Conservation (phyloP, 2,113 vertebrate species). For the Silurus meridionalis region DNA sequence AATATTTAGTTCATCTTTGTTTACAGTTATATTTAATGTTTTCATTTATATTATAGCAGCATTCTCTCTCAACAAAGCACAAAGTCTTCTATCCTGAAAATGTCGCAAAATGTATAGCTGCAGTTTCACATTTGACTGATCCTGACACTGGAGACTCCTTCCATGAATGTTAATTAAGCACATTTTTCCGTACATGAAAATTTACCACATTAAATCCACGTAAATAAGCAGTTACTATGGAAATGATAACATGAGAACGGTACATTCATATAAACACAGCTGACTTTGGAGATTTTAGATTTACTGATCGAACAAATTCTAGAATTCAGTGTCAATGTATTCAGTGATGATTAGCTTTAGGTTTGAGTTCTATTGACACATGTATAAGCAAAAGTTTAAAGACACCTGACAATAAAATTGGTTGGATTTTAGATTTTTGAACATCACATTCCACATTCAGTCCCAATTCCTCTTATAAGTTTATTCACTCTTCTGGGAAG, state of each 20-base stretch:
- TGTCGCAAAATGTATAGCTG: background rate
- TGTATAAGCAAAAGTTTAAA: too few relatives aligned
- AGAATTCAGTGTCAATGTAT: background rate
- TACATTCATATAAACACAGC: background rate
- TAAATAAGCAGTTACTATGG: background rate
- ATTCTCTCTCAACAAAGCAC: background rate
- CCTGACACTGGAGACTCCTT: background rate
- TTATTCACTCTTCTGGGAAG: too few relatives aligned
- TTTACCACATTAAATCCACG: background rate
- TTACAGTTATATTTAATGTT: background rate
- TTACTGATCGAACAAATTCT: background rate
- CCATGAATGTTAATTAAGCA: background rate
- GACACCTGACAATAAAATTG: background rate
- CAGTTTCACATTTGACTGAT: background rate
- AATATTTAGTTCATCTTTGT: background rate
- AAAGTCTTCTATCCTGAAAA: background rate
- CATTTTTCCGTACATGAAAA: background rate
- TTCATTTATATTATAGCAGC: background rate
- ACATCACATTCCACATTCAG: too few relatives aligned
- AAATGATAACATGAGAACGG: background rate
- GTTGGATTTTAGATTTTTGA: too few relatives aligned
- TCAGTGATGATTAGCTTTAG: background rate
- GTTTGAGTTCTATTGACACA: background rate
- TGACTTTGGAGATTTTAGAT: background rate
- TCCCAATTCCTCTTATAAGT: too few relatives aligned